Base-by-base conservation (phyloP, 2,888 invertebrate genomes). In the Exocentrus adspersus region DNA sequence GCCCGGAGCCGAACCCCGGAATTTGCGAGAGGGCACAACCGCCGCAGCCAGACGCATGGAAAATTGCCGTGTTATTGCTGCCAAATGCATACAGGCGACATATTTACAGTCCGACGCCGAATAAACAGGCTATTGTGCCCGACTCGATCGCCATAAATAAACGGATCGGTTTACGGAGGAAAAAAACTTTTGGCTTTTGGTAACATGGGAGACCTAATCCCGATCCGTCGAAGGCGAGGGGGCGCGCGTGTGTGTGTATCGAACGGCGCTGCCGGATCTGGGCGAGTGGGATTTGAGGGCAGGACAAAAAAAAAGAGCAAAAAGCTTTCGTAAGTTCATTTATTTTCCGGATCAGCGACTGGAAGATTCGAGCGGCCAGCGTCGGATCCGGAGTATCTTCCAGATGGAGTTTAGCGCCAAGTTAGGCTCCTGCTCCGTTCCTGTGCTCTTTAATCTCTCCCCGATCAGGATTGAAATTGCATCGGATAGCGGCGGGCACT, bases 51-150 rank as follows among this genome's bases (percentile, higher is more conserved):
- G 72, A 72, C 67, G 70, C 71, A 70, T 62, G 64, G 71, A 71
- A 73, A 75, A 75, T 73, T 74, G 72, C 69, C 60, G 69, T 67
- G 65, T 71, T 62, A 65, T 67, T 63, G 65, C 61, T 72, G 70
- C 72, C 72, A 69, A 72, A 64, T 68, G 67, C 72, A 67, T 62
- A 63, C 48, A 57, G 24, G 37, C 64, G 66, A 65, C 68, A 65
- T 68, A 68, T 68, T 65, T 65, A 65, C 68, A 57, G 54, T 50
- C 62, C 60, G 59, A 64, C 58, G 45, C 59, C 32, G 41, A 60
- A 54, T 62, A 62, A n/a, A 56, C 54, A 60, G 62, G 62, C 62
- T 46, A 60, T 62, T 60, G 62, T 62, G 37, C 17, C 14, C 28
- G 24, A 28, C 58, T n/a, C n/a, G n/a, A n/a, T n/a, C n/a, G n/a